Base-by-base conservation (phyloP, 2,113 vertebrate genomes). In the Carassius auratus region DNA sequence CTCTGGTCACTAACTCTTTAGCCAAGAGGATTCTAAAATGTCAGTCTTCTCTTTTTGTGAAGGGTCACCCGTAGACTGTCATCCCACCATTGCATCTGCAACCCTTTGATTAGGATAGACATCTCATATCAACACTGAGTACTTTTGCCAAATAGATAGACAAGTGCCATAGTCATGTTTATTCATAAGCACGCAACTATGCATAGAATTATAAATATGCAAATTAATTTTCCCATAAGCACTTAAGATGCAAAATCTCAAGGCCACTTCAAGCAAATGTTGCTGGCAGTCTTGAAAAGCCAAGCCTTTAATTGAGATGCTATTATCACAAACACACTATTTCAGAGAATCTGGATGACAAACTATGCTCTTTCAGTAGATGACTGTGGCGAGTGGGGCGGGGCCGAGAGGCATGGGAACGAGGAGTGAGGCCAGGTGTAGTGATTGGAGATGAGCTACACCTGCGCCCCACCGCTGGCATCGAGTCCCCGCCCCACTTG, bases 61-160 rank as follows among this genome's bases (percentile, higher is more conserved):
- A 71, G 36, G 55, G 33, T 71, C 36, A 42, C 4, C 68, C 10
- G 19, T 38, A 2, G 68, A 38, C 69, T 42, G 36, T 36, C 36
- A n/a, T 42, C 36, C 61, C 69, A 64, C 15, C 21, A 73, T 45
- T 85, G 55, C 59, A 19, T 85, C 64, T 74, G 45, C 68, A 42
- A n/a, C 23, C 30, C 76, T 87, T 83, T 83, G 62, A 89, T 89
- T 87, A 83, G 62, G 71, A 89, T 84, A 80, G 86, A 83, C 86
- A 78, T 57, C 45, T 64, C 79, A 87, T 45, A 55, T 36, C 45
- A 50, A 45, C 79, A 85, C 42, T 62, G 79, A 68, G 86, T 68
- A 77, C 21, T 17, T 81, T 85, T 62, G 74, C 26, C 42, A 55
- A 30, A 66, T 79, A 83, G 84, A 45, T 52, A 78, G 84, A 74